Evolutionary conservation across 2,888 invertebrate species (phyloP).

Genomic region (Drosophila paranaensis): DNA sequence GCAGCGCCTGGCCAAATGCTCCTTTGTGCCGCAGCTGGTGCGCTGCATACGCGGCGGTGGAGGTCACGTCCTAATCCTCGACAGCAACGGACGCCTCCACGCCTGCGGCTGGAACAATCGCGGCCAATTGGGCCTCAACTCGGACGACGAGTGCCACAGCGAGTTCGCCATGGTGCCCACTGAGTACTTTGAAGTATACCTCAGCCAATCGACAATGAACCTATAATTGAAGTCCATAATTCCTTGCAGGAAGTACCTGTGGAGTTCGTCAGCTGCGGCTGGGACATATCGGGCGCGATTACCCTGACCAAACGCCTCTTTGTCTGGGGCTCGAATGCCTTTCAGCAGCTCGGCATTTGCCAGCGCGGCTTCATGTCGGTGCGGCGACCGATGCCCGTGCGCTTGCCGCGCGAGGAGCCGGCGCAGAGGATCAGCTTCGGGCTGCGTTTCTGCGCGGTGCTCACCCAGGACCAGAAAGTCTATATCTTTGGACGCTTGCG

Average conservation of each 20-base stretch:
- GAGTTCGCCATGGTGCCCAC: slow-evolving; percentile 85
- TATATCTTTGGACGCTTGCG: slow-evolving; percentile 83
- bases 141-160: slow-evolving; percentile 73
- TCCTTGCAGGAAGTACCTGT: slow-evolving; percentile 87
- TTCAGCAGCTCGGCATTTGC: slow-evolving; percentile 90
- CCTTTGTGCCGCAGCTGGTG: slow-evolving; percentile 85
- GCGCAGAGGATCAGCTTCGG: slow-evolving; percentile 81
- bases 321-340: slow-evolving; percentile 93
- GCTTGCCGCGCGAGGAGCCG: slow-evolving; percentile 79
- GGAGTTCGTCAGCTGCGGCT: slow-evolving; percentile 90
- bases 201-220: neutral
- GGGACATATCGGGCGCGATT: slow-evolving; percentile 92
- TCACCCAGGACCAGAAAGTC: slow-evolving; percentile 80
- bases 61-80: slow-evolving; percentile 90
- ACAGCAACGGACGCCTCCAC: slow-evolving; percentile 88
- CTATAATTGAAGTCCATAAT: neutral
- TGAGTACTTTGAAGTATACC: slow-evolving; percentile 84
- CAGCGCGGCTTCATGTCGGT: slow-evolving; percentile 83
- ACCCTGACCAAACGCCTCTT: slow-evolving; percentile 89
- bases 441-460: slow-evolving; percentile 82
- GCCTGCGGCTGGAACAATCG: slow-evolving; percentile 92
- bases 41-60: slow-evolving; percentile 90
- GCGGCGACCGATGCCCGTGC: slow-evolving; percentile 79
- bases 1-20: slow-evolving; percentile 80
- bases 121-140: slow-evolving; percentile 88